These are phyloP conservation scores for Corythaeola cristata DNA, from an alignment of 2,113 vertebrate species.

Conservation along the genomic window DNA sequence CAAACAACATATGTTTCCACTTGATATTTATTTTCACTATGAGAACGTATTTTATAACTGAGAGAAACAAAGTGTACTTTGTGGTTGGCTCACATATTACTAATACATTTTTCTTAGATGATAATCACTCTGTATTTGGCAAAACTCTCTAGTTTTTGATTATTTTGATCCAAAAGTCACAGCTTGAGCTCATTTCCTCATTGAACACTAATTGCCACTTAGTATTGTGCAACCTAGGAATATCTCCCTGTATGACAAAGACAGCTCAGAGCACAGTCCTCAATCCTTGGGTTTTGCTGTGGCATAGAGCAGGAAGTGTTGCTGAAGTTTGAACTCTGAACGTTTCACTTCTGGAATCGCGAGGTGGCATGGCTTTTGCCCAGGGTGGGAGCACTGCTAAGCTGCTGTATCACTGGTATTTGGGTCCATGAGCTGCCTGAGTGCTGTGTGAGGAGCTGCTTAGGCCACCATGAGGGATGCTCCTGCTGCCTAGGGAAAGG, in stretches of 20 bases:
- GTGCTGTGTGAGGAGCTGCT: background rate
- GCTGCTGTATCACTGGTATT: background rate
- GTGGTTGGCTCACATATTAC: background rate
- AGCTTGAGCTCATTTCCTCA: constrained; percentile 25
- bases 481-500: fast-evolving
- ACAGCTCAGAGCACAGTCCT: background rate
- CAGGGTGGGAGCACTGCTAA: background rate
- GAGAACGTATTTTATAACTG: background rate
- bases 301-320: background rate
- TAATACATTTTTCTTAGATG: constrained; percentile 16
- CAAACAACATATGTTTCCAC: background rate
- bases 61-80: constrained; percentile 29
- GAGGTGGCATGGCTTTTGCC: background rate
- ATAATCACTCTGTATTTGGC: background rate
- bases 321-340: background rate
- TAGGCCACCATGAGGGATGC: background rate
- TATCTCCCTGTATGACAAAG: background rate
- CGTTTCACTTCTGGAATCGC: background rate
- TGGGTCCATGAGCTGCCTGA: background rate
- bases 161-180: background rate
- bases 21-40: background rate
- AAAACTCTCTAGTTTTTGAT: background rate
- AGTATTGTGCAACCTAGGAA: background rate
- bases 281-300: background rate
- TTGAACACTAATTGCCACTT: background rate